Percentiles rank a stretch among this genome's conserved stretches.
These are phyloP conservation scores for Lepus timidus DNA, from an alignment of 2,113 vertebrate species.

Conservation along the genomic window DNA sequence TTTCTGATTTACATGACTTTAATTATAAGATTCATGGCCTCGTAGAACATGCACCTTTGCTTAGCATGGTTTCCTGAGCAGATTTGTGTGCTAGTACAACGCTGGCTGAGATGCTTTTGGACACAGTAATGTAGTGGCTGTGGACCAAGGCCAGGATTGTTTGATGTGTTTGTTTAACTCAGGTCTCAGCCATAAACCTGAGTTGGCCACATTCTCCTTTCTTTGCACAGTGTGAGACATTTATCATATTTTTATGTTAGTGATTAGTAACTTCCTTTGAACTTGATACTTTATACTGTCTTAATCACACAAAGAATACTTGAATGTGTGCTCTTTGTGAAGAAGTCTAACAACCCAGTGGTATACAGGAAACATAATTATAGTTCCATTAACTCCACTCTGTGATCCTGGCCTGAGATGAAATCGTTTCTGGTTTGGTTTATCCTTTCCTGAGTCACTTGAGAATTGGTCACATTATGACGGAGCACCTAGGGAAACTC, in stretches of 20 bases:
- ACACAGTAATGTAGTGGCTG: not conserved
- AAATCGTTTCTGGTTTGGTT: slow-evolving; percentile 37
- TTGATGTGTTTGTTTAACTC: slow-evolving; percentile 52
- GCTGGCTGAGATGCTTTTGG: slow-evolving; percentile 8
- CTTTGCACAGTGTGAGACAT: slow-evolving; percentile 42
- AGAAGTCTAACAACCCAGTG: slow-evolving; percentile 42
- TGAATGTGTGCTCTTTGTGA: slow-evolving; percentile 28
- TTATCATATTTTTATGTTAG: slow-evolving; percentile 56
- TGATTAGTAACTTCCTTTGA: slow-evolving; percentile 67
- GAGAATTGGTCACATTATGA: slow-evolving; percentile 58
- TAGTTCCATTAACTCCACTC: slow-evolving; percentile 7
- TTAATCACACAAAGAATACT: slow-evolving; percentile 62
- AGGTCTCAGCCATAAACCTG: not conserved
- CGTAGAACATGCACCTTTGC: not conserved
- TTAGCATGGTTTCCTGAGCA: not conserved
- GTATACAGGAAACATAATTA: not conserved
- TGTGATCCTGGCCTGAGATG: not conserved
- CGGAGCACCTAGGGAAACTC: slow-evolving; percentile 14
- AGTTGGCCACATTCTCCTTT: not conserved
- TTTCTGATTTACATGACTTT: slow-evolving; percentile 5
- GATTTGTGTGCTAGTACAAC: not conserved
- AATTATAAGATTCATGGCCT: not conserved
- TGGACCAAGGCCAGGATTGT: slow-evolving; percentile 19
- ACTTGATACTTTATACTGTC: slow-evolving; percentile 58
- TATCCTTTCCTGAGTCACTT: not conserved